Conservation (phyloP, 2,888 invertebrate genomes). For the Tenodera sinensis region DNA sequence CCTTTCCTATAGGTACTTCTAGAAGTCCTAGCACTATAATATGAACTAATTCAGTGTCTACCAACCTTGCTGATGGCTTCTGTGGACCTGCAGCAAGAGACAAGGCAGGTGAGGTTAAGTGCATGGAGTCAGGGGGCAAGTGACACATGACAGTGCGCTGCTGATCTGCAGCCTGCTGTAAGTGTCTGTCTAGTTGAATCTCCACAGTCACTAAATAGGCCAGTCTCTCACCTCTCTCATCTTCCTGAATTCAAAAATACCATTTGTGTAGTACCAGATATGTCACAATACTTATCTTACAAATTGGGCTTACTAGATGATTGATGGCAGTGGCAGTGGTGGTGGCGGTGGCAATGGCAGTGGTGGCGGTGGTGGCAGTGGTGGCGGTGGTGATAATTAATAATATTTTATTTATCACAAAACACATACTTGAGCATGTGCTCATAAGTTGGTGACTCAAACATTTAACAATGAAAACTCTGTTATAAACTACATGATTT, state of each 20-base stretch:
- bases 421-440: no score
- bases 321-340: no score
- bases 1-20: no score
- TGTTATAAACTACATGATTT: no score
- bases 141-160: conserved; percentile 61
- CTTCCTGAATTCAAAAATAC: not conserved
- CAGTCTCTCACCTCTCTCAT: conserved; percentile 20
- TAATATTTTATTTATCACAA: no score
- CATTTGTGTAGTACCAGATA: not conserved
- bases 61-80: conserved; percentile 50
- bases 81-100: conserved; percentile 49
- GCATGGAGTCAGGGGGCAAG: conserved; percentile 45
- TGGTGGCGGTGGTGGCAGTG: no score
- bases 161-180: conserved; percentile 71
- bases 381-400: no score
- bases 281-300: not conserved
- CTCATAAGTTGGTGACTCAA: no score
- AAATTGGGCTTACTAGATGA: no score
- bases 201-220: conserved; percentile 54
- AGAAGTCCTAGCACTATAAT: not conserved
- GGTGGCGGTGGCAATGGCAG: no score
- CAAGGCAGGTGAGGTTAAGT: conserved; percentile 31
- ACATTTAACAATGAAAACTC: no score
- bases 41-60: conserved; percentile 40
- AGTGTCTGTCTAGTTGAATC: conserved; percentile 69